Evolutionary conservation across 1,140 invertebrate species (phyloP), one percentile per base, ranked within the genome.

Genomic region (Cotesia chilonis): DNA sequence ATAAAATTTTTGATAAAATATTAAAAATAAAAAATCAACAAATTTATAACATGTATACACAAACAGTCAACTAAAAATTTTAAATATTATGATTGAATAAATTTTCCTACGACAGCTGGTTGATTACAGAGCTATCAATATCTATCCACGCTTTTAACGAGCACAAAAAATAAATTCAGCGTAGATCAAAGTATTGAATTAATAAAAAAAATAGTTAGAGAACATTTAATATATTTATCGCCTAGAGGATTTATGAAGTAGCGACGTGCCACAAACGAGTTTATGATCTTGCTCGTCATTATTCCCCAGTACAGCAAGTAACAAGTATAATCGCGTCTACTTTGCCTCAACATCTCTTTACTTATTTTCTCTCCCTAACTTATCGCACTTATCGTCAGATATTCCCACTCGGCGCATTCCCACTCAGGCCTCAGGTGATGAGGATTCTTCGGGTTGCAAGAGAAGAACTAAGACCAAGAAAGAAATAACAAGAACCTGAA

Each of bases 231-330:
- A 57, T 57, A 14, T 20, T 57, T 20, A 20, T 35, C 35, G 59
- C 59, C 59, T 35, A 4, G 5, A 20, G 17, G 59, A 61, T 61
- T 61, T 61, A 61, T 61, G 17, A 61, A 61, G 59, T 61, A 61
- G 59, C 59, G 59, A 61, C 59, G 59, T 61, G 59, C 14, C 35
- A 52, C 64, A 35, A 66, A 69, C 28, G 20, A 70, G 68, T 70
- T 70, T 70, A 70, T 35, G 68, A 70, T 47, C 41, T 47, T 70
- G 55, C 41, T 70, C 68, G 68, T 70, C 28, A 70, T 70, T 70
- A 70, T 70, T 70, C 68, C 68, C 28, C 14, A 10, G 20, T 47
- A 47, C 41, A 6, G 41, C 41, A 47, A 47, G 28, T 61, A 6
- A 10, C 41, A 47, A 47, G 28, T 61, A 28, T 61, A 61, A 61